Evolutionary conservation across 2,888 invertebrate species (phyloP).

Genomic region (Pseudococcus longispinus): DNA sequence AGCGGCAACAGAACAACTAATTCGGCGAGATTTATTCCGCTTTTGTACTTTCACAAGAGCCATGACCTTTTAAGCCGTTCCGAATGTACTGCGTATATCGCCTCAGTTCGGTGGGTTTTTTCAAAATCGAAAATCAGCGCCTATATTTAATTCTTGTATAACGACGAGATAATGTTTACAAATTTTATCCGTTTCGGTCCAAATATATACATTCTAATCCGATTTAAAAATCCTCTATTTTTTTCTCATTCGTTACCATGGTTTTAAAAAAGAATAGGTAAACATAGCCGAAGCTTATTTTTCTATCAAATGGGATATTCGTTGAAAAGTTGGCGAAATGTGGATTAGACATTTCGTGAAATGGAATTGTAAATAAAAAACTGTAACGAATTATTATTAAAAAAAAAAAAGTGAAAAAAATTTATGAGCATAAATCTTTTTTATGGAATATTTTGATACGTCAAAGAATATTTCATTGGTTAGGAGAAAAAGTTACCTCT

Average conservation of each 20-base stretch:
- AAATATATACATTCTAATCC: neutral
- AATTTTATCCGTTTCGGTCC: neutral
- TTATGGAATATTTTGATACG: neutral
- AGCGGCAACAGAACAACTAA: neutral
- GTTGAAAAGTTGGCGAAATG: neutral
- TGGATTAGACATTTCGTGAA: neutral
- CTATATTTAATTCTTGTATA: neutral
- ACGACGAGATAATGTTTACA: slow-evolving; percentile 11
- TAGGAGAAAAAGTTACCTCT: neutral
- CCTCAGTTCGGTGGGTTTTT: neutral
- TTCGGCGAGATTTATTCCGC: slow-evolving; percentile 15
- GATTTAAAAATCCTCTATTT: neutral
- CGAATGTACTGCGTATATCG: neutral
- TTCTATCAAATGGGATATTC: slow-evolving; percentile 5
- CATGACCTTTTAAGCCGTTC: slow-evolving; percentile 20
- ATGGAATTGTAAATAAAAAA: neutral
- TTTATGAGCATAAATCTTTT: neutral
- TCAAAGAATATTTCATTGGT: neutral
- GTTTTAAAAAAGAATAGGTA: neutral
- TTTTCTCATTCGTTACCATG: neutral
- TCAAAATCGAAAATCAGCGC: neutral
- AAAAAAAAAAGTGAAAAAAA: neutral
- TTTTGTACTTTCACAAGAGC: neutral
- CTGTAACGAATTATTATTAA: neutral
- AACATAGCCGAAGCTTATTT: neutral